Evolutionary conservation across 2,888 invertebrate genomes (phyloP).

Genomic region (Pimpla rufipes): DNA sequence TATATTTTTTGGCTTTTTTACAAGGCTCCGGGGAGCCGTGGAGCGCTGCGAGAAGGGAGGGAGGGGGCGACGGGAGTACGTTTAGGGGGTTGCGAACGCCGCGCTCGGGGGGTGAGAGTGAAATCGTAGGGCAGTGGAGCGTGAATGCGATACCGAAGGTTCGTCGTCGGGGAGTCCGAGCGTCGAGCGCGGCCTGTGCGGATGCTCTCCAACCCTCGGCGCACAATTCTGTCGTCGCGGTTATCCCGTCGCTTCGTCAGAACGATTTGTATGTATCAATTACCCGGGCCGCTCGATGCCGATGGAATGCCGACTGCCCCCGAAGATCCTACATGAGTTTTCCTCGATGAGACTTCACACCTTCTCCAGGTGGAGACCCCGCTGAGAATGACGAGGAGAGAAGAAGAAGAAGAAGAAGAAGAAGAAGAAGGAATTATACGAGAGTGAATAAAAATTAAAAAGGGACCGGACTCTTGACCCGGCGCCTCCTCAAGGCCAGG

Average conservation of each 20-base stretch:
- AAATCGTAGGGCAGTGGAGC: slow-evolving; percentile 78
- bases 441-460: slow-evolving; percentile 13
- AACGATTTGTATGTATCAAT: slow-evolving; percentile 82
- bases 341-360: slow-evolving; percentile 53
- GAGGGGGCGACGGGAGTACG: slow-evolving; percentile 39
- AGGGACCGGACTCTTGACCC: background rate
- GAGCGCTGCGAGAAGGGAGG: background rate
- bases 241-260: slow-evolving; percentile 71
- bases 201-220: slow-evolving; percentile 64
- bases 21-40: slow-evolving; percentile 38
- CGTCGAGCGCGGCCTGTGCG: slow-evolving; percentile 5
- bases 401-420: background rate
- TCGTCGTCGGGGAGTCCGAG: slow-evolving; percentile 72
- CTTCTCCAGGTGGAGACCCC: slow-evolving; percentile 6
- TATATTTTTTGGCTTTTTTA: slow-evolving; percentile 51
- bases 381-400: background rate
- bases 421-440: background rate
- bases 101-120: slow-evolving; percentile 53
- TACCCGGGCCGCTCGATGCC: slow-evolving; percentile 73
- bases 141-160: slow-evolving; percentile 83
- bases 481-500: background rate
- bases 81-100: slow-evolving; percentile 55
- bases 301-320: slow-evolving; percentile 66
- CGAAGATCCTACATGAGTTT: slow-evolving; percentile 38
- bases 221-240: slow-evolving; percentile 29